Conservation (phyloP, 1,140 invertebrate genomes). For the Drosophila aff. region DNA sequence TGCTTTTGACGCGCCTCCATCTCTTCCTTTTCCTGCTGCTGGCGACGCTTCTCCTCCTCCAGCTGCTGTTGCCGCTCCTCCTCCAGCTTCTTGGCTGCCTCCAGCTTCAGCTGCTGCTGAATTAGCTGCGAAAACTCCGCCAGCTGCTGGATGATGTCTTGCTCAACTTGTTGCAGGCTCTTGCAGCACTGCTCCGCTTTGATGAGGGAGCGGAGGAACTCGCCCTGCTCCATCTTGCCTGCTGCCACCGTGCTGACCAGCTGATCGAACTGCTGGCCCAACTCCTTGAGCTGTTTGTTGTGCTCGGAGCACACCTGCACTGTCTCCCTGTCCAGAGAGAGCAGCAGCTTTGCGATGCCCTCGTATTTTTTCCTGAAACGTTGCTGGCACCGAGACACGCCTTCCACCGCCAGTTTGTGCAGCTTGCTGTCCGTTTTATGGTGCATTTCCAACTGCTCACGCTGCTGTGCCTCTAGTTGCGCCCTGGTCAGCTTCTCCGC, state of each 20-base stretch:
- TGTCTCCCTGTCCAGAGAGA: conserved; percentile 65
- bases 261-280: conserved; percentile 68
- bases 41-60: conserved; percentile 15
- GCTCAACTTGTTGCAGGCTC: conserved; percentile 45
- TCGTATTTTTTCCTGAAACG: conserved; percentile 71
- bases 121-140: conserved; percentile 44
- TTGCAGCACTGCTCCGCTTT: conserved; percentile 66
- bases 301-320: conserved; percentile 59
- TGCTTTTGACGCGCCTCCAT: conserved; percentile 19
- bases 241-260: conserved; percentile 56
- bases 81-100: conserved; percentile 36
- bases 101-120: conserved; percentile 44
- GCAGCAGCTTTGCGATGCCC: conserved; percentile 53
- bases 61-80: conserved; percentile 34
- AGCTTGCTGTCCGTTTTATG: conserved; percentile 60
- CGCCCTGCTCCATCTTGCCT: conserved; percentile 41
- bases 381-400: conserved; percentile 62
- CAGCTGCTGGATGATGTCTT: conserved; percentile 51
- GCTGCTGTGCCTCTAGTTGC: conserved; percentile 60
- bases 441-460: conserved; percentile 40
- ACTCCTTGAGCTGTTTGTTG: conserved; percentile 66
- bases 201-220: conserved; percentile 52
- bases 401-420: conserved; percentile 65
- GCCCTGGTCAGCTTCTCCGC: conserved; percentile 56
- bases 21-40: conserved; percentile 25